phyloP scores from a whole-genome alignment of 2,113 vertebrate genomes.

The Anhinga anhinga region DNA sequence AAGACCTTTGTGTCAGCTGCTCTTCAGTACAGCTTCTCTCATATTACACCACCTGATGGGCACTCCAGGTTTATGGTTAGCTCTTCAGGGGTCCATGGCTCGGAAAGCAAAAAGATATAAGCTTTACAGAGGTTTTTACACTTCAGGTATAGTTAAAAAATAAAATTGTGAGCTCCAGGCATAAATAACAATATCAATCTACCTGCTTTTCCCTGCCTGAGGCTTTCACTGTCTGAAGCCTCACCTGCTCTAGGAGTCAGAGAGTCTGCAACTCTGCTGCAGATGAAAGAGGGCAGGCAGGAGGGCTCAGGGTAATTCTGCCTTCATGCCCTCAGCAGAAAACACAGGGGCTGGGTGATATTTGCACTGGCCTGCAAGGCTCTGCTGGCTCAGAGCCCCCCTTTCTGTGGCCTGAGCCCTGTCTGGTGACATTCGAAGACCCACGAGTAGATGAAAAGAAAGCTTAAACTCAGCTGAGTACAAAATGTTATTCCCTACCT shows the following conservation, averaged over 20 bases:
- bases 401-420: neutral
- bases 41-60: neutral
- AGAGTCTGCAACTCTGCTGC: neutral
- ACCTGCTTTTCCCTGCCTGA: neutral
- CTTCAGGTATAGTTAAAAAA: neutral
- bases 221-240: neutral
- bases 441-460: neutral
- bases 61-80: neutral
- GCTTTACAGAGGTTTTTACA: neutral
- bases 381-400: neutral
- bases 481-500: neutral
- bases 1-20: neutral
- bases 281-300: neutral
- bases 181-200: neutral
- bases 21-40: neutral
- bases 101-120: neutral
- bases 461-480: neutral
- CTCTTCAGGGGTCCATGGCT: neutral
- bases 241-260: neutral
- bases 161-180: neutral
- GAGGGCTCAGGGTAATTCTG: neutral
- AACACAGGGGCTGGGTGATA: neutral
- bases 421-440: neutral
- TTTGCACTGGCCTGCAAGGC: neutral
- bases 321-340: neutral